A percentile compares a stretch with the other conserved stretches of the same genome.
These are phyloP conservation scores for Diprion similis DNA, from an alignment of 1,140 invertebrate genomes.

Conservation along the genomic window DNA sequence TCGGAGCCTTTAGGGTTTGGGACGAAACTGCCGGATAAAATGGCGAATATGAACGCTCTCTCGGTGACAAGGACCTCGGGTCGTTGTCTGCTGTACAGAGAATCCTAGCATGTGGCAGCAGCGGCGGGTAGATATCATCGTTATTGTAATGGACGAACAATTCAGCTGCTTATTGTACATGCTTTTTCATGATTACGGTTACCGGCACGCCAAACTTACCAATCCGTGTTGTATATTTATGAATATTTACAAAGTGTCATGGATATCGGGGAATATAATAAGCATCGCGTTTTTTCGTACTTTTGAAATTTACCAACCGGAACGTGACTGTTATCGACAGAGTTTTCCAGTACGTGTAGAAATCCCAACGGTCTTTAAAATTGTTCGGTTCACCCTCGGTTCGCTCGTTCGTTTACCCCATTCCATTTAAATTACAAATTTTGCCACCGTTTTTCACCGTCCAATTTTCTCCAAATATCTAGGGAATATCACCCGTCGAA, in stretches of 20 bases:
- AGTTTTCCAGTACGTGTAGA: too few relatives aligned
- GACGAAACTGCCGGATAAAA: background rate
- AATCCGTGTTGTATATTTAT: too few relatives aligned
- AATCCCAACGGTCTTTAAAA: too few relatives aligned
- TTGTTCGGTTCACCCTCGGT: too few relatives aligned
- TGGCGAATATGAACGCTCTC: background rate
- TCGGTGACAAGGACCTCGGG: background rate
- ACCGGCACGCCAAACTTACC: too few relatives aligned
- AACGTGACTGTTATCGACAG: too few relatives aligned
- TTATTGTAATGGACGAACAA: background rate
- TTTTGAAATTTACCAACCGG: too few relatives aligned
- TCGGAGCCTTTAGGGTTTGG: background rate
- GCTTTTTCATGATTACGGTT: background rate
- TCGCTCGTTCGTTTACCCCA: background rate
- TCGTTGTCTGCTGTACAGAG: background rate
- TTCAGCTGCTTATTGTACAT: background rate
- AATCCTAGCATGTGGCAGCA: background rate
- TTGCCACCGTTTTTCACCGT: background rate
- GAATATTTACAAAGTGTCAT: too few relatives aligned
- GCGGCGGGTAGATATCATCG: background rate
- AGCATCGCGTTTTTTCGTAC: too few relatives aligned
- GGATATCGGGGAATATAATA: too few relatives aligned
- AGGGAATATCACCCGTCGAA: too few relatives aligned
- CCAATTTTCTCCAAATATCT: background rate
- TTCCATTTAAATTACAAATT: slow-evolving; percentile 2